Evolutionary conservation across 1,140 invertebrate genomes (phyloP), one percentile per base, ranked within the genome.

Genomic region (Antheraea mylitta): DNA sequence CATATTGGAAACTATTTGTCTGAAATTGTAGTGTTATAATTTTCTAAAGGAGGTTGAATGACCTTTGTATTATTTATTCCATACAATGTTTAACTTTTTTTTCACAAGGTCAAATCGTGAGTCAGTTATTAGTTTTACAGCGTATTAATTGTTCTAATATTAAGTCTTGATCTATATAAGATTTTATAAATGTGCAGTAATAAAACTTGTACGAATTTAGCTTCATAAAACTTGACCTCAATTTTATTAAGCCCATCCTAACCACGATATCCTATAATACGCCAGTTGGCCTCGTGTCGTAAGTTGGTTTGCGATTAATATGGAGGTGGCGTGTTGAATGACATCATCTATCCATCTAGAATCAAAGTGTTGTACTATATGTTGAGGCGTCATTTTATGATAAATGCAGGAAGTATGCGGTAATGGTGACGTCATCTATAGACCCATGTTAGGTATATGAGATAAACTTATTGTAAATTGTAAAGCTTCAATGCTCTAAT

Each of bases 311-410:
- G 67, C 60, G 64, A 60, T 65, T 53, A 66, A 69, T 68, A 64
- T 68, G 67, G 61, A 64, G 19, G 67, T 45, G 30, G 61, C 53
- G 58, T 42, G 58, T 66, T n/a, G 59, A 8, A 73, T 73, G 71
- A 73, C 71, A 73, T 73, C 71, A 72, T 67, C 53, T 48, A 19
- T 18, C 37, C 53, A 7, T 66, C 65, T 53, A 65, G 9, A 45
- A 19, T 48, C 37, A 30, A 19, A 38, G 38, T 64, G 63, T 42
- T 45, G 10, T n/a, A 36, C 30, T 42, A 36, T 36, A 8, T 64
- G 18, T 13, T 30, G 59, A 30, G 38, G 18, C 63, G 63, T 64
- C 63, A 38, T 38, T 38, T 38, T 42, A 36, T 10, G 36, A 8
- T 38, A 38, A 42, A 64, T 64, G 37, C 4, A 36, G 13, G 38